Conservation (phyloP, 2,888 invertebrate species). For the Eristalis pertinax region DNA sequence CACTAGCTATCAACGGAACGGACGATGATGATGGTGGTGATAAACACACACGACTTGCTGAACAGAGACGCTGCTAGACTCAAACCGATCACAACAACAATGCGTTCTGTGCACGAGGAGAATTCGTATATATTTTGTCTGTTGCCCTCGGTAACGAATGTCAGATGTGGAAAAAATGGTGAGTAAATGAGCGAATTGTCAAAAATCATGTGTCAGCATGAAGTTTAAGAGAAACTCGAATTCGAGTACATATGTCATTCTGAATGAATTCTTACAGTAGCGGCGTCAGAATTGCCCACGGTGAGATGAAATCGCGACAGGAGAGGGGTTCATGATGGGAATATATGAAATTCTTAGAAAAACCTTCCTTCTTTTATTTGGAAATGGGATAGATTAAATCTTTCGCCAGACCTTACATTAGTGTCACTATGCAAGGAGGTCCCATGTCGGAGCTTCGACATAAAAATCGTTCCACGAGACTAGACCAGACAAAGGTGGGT, state of each 20-base stretch:
- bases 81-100: slow-evolving; percentile 42
- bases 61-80: slow-evolving; percentile 6
- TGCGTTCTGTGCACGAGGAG: slow-evolving; percentile 40
- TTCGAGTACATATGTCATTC: no score
- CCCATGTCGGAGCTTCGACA: no score
- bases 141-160: slow-evolving; percentile 42
- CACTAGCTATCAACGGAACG: slow-evolving; percentile 43
- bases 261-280: not conserved
- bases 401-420: no score
- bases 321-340: no score
- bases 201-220: slow-evolving; percentile 17
- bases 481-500: no score
- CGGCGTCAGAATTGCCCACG: not conserved
- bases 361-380: no score
- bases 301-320: no score
- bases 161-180: slow-evolving; percentile 10
- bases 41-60: slow-evolving; percentile 55
- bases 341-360: no score
- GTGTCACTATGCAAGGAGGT: no score
- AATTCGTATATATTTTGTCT: slow-evolving; percentile 26
- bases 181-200: not conserved
- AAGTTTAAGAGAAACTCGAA: not conserved
- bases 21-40: slow-evolving; percentile 41
- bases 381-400: no score
- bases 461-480: no score